Evolutionary conservation across 2,888 invertebrate genomes (phyloP).

Genomic region (Catonia carolina): DNA sequence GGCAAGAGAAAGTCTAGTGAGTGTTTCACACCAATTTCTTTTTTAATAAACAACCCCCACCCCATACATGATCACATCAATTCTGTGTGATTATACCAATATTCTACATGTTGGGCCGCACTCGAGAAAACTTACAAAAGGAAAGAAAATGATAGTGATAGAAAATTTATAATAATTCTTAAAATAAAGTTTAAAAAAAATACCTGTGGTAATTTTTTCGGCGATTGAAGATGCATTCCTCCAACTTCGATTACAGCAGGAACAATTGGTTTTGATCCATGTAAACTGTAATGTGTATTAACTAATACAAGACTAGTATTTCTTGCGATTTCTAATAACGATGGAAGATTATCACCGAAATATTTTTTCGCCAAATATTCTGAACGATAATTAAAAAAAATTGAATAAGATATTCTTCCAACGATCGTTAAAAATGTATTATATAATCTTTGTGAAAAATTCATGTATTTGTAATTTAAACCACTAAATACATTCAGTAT

Average conservation of each 20-base stretch:
- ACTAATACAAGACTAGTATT: conserved; percentile 46
- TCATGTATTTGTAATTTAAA: conserved; percentile 34
- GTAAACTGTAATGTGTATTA: conserved; percentile 46
- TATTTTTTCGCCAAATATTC: conserved; percentile 33
- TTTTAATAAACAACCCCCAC: no score
- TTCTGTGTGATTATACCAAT: no score
- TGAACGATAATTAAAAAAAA: conserved; percentile 20
- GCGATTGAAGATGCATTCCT: conserved; percentile 46
- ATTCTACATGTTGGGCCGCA: no score
- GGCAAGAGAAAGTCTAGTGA: no score
- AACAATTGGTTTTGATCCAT: conserved; percentile 43
- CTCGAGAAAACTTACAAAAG: no score
- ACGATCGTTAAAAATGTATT: conserved; percentile 36
- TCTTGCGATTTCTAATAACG: conserved; percentile 42
- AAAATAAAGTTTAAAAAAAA: conserved; percentile 5
- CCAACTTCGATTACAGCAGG: conserved; percentile 49
- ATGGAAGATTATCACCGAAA: conserved; percentile 36
- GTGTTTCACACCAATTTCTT: no score
- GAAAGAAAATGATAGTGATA: no score
- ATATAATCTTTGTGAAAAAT: conserved; percentile 39
- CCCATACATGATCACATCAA: no score
- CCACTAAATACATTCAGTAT: conserved; percentile 24
- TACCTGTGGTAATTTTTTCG: conserved; percentile 33
- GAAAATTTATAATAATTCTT: no score
- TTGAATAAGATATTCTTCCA: conserved; percentile 26